Evolutionary conservation across 2,888 invertebrate species (phyloP).

Genomic region (Caradrina kadenii): DNA sequence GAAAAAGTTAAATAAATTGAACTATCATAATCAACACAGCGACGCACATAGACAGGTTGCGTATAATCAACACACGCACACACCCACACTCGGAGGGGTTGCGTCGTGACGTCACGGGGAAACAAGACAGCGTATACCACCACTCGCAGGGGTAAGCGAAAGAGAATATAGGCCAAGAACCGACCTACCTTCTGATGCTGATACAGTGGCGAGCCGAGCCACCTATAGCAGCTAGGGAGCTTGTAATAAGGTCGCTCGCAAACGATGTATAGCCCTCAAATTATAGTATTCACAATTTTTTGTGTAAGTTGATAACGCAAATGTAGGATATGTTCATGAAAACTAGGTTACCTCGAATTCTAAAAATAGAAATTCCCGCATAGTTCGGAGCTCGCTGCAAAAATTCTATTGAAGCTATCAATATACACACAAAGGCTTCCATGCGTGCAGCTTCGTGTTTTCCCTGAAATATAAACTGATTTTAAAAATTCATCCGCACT

Average conservation of each 20-base stretch:
- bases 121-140: constrained; percentile 71
- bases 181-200: constrained; percentile 85
- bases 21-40: constrained; percentile 73
- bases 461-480: constrained; percentile 46
- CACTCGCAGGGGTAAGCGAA: constrained; percentile 69
- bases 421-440: constrained; percentile 44
- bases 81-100: constrained; percentile 74
- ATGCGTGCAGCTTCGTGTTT: constrained; percentile 35
- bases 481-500: constrained; percentile 38
- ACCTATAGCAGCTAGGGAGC: constrained; percentile 75
- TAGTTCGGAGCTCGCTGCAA: constrained; percentile 9
- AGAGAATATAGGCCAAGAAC: constrained; percentile 89
- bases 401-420: constrained; percentile 28
- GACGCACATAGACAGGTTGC: constrained; percentile 68
- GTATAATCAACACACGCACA: constrained; percentile 78
- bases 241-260: constrained; percentile 79
- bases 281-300: constrained; percentile 68
- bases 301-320: constrained; percentile 62
- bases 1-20: constrained; percentile 39
- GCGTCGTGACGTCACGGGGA: constrained; percentile 86
- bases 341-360: constrained; percentile 17
- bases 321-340: constrained; percentile 31
- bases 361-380: constrained; percentile 23
- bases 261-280: constrained; percentile 69
- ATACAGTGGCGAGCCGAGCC: constrained; percentile 79